Percentiles rank a stretch among this genome's conserved stretches.
Conservation (phyloP, 1,140 invertebrate genomes). For the Scaptomyza pallida region DNA sequence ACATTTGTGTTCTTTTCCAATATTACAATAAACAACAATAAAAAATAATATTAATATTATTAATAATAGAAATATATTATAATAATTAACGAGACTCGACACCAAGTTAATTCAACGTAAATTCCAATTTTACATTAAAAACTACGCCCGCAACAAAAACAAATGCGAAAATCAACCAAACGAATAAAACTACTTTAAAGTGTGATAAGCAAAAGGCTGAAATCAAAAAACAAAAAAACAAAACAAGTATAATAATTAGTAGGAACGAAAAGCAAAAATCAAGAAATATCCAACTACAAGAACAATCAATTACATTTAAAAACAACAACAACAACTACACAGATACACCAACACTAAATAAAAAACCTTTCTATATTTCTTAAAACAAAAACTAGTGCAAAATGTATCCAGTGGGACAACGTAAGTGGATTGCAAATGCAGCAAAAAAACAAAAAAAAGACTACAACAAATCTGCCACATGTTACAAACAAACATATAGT, state of each 20-base stretch:
- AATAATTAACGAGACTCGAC: constrained; percentile 46
- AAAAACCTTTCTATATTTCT: constrained; percentile 72
- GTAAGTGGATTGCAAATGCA: constrained; percentile 83
- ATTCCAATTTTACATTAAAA: constrained; percentile 49
- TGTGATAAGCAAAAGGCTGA: constrained; percentile 84
- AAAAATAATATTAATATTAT: constrained; percentile 59
- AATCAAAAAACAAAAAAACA: constrained; percentile 65
- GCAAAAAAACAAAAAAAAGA: constrained; percentile 18
- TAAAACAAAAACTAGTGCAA: constrained; percentile 71
- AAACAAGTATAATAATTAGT: constrained; percentile 69
- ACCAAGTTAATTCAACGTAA: constrained; percentile 39
- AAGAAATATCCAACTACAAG: constrained; percentile 42
- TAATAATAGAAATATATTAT: constrained; percentile 41
- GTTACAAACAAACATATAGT: constrained; percentile 31
- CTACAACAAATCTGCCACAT: constrained; percentile 47
- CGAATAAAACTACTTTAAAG: constrained; percentile 83
- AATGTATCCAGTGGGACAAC: constrained; percentile 86
- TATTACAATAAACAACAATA: constrained; percentile 67
- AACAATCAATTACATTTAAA: constrained; percentile 78
- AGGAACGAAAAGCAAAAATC: constrained; percentile 69
- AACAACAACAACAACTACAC: constrained; percentile 56
- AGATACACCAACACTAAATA: constrained; percentile 46
- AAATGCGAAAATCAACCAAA: constrained; percentile 79
- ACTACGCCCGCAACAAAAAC: constrained; percentile 42
- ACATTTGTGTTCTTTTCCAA: constrained; percentile 83